Evolutionary conservation across 2,888 invertebrate genomes (phyloP).

Genomic region (Cyrtodaria siliqua): DNA sequence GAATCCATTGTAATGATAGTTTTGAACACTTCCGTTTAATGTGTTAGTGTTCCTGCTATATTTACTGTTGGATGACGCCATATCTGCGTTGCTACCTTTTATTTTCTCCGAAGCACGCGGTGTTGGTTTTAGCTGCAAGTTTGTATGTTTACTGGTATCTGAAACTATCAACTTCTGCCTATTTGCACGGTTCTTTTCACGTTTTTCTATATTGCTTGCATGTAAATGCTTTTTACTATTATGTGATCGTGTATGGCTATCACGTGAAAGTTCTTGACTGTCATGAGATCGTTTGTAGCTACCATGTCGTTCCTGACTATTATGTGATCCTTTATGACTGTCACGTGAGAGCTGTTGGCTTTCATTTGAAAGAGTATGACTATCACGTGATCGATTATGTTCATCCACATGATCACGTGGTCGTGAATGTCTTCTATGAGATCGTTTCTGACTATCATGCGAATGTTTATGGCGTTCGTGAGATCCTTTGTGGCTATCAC

Average conservation of each 20-base stretch:
- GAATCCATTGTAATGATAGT: conserved; percentile 58
- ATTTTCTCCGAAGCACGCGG: not conserved
- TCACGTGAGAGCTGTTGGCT: too few species aligned
- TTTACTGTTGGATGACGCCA: conserved; percentile 66
- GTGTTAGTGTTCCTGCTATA: conserved; percentile 73
- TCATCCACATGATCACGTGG: too few species aligned
- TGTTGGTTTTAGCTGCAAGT: conserved; percentile 8
- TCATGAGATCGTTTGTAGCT: conserved; percentile 12
- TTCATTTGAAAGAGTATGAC: too few species aligned
- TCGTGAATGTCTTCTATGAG: conserved; percentile 2
- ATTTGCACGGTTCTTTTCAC: too few species aligned
- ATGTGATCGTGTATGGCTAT: conserved; percentile 19
- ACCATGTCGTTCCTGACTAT: too few species aligned
- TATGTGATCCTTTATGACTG: too few species aligned
- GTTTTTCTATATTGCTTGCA: not conserved
- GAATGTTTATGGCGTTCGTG: conserved; percentile 12
- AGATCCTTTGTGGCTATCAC: too few species aligned
- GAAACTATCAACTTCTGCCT: conserved; percentile 25
- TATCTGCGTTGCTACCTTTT: conserved; percentile 60
- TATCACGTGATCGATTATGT: conserved; percentile 18
- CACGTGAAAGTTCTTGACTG: not conserved
- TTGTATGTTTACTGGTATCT: conserved; percentile 47
- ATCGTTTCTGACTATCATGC: conserved; percentile 20
- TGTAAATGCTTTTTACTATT: conserved; percentile 4
- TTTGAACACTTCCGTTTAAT: conserved; percentile 61